Conservation (phyloP, 1,140 invertebrate genomes). For the Nephila pilipes region DNA sequence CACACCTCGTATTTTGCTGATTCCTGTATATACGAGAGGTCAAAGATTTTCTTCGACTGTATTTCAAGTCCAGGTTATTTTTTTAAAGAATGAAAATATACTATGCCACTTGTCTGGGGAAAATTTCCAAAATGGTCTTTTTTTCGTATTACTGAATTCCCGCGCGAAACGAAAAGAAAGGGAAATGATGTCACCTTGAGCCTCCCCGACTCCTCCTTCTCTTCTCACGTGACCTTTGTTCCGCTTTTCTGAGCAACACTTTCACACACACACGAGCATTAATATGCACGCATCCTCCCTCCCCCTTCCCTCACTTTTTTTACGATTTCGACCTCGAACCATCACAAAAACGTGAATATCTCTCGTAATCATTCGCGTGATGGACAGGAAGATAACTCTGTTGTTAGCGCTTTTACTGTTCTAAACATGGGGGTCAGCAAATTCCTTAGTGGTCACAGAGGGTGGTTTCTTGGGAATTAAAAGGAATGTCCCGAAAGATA, state of each 20-base stretch:
- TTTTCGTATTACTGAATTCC: neutral
- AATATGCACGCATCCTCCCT: neutral
- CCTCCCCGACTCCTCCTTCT: neutral
- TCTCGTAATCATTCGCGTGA: neutral
- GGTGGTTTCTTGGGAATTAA: neutral
- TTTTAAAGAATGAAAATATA: neutral
- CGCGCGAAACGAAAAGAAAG: slow-evolving; percentile 11
- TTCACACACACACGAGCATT: neutral
- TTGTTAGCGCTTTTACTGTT: neutral
- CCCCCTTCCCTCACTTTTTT: neutral
- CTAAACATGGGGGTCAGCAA: neutral
- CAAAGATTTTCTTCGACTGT: no score
- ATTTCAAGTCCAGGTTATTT: no score
- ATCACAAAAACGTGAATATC: neutral
- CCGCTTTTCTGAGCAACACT: slow-evolving; percentile 18
- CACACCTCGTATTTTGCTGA: no score
- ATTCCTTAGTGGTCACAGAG: neutral
- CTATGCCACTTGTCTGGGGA: neutral
- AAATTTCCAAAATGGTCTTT: neutral
- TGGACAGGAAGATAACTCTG: neutral
- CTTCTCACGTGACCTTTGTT: slow-evolving; percentile 2
- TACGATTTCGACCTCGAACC: neutral
- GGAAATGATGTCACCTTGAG: slow-evolving; percentile 18
- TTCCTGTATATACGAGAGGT: no score
- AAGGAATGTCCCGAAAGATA: no score